A percentile compares a stretch with the other conserved stretches of the same genome.
phyloP scores from a whole-genome alignment of 2,113 vertebrate genomes.

The Nymphicus hollandicus region DNA sequence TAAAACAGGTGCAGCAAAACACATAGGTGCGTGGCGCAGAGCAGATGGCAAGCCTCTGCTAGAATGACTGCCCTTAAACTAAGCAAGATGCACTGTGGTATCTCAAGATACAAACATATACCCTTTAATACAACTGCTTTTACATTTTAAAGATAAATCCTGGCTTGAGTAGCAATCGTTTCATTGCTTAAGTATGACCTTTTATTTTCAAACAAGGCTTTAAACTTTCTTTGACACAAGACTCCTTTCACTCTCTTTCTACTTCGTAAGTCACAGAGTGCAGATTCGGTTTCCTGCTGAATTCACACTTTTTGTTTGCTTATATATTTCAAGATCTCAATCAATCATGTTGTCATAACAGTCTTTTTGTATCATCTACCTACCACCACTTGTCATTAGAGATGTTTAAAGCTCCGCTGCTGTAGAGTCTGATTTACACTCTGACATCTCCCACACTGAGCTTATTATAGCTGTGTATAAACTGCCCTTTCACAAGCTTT shows the following conservation, averaged over 20 bases:
- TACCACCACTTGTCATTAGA: constrained; percentile 49
- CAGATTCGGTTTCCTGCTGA: constrained; percentile 29
- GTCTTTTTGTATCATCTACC: constrained; percentile 57
- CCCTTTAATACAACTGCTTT: too few species aligned
- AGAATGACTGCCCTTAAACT: neutral
- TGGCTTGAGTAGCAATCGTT: neutral
- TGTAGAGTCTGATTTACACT: constrained; percentile 45
- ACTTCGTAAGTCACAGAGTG: neutral
- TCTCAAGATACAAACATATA: neutral
- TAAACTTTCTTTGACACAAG: neutral
- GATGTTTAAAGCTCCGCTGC: constrained; percentile 43
- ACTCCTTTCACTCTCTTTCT: neutral
- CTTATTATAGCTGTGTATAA: constrained; percentile 57
- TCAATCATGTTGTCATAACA: constrained; percentile 66
- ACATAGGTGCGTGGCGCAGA: neutral
- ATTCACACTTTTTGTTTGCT: constrained; percentile 49
- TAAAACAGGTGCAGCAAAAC: neutral
- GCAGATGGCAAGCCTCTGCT: accelerated
- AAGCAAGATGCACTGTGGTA: accelerated
- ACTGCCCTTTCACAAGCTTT: constrained; percentile 54
- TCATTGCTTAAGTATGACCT: neutral
- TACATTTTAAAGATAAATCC: neutral
- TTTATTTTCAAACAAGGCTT: neutral
- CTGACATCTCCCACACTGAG: constrained; percentile 46
- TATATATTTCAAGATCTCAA: constrained; percentile 42